Conservation (phyloP, 2,797 vertebrate genomes). For the Octomys mimax region DNA sequence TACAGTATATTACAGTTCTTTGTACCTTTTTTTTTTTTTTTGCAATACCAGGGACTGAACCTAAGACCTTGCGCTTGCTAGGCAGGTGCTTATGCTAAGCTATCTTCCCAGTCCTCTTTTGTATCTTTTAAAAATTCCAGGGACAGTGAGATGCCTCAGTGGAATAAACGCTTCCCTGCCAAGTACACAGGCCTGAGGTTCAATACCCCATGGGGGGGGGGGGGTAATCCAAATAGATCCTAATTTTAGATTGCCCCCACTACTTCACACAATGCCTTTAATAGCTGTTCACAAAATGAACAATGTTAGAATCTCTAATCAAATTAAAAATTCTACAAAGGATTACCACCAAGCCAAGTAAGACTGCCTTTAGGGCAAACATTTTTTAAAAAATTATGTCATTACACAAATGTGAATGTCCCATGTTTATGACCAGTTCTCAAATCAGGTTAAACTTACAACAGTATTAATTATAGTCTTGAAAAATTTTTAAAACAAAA, state of each 20-base stretch:
- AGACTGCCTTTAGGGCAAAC: neutral
- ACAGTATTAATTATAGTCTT: neutral
- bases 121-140: too few species aligned
- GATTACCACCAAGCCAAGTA: neutral
- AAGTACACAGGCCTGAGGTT: too few species aligned
- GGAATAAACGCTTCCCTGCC: too few species aligned
- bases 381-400: neutral
- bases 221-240: neutral
- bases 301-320: neutral
- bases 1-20: neutral
- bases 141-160: too few species aligned
- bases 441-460: neutral
- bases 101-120: too few species aligned
- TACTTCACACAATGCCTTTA: neutral
- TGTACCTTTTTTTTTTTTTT: neutral
- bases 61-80: too few species aligned
- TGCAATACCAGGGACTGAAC: too few species aligned
- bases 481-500: constrained; percentile 31
- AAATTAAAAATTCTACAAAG: constrained; percentile 20
- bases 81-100: too few species aligned
- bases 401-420: neutral
- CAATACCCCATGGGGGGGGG: too few species aligned
- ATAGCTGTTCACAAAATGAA: constrained; percentile 50
- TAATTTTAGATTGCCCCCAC: neutral
- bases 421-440: constrained; percentile 10